These are phyloP conservation scores for Ptychoptera albimana DNA, from an alignment of 2,888 invertebrate genomes.

Conservation along the genomic window DNA sequence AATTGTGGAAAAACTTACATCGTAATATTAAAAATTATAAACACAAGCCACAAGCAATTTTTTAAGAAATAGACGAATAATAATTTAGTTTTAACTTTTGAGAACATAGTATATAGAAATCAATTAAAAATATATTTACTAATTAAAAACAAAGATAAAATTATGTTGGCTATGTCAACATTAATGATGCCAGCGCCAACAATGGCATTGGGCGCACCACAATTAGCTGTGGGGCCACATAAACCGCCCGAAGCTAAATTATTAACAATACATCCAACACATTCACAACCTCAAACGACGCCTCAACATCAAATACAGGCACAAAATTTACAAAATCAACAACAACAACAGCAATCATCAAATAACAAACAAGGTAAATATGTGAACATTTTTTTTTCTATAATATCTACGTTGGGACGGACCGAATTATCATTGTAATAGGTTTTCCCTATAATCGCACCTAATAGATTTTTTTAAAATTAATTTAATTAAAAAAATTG, in stretches of 20 bases:
- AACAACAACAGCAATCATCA: slow-evolving; percentile 14
- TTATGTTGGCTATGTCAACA: slow-evolving; percentile 33
- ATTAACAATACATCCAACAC: slow-evolving; percentile 30
- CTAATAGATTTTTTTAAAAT: too few species aligned
- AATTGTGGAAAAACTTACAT: too few species aligned
- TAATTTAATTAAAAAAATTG: too few species aligned
- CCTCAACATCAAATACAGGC: slow-evolving; percentile 21
- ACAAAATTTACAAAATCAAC: slow-evolving; percentile 17
- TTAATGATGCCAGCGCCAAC: slow-evolving; percentile 33
- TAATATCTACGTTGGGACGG: too few species aligned
- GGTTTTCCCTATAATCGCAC: too few species aligned
- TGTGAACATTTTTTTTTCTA: neutral
- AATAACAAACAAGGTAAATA: slow-evolving; percentile 5
- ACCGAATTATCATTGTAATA: too few species aligned
- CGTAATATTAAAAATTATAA: too few species aligned
- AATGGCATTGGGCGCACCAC: slow-evolving; percentile 30
- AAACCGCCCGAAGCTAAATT: slow-evolving; percentile 32
- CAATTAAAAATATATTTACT: neutral
- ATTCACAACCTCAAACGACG: slow-evolving; percentile 15
- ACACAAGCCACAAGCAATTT: too few species aligned
- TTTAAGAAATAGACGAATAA: too few species aligned
- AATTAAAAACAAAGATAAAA: slow-evolving; percentile 13
- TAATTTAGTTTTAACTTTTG: too few species aligned
- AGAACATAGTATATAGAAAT: neutral
- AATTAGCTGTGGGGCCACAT: slow-evolving; percentile 30